A percentile compares a stretch with the other conserved stretches of the same genome.
Evolutionary conservation across 2,888 invertebrate species (phyloP).

Genomic region (Rhyacophila evoluta): DNA sequence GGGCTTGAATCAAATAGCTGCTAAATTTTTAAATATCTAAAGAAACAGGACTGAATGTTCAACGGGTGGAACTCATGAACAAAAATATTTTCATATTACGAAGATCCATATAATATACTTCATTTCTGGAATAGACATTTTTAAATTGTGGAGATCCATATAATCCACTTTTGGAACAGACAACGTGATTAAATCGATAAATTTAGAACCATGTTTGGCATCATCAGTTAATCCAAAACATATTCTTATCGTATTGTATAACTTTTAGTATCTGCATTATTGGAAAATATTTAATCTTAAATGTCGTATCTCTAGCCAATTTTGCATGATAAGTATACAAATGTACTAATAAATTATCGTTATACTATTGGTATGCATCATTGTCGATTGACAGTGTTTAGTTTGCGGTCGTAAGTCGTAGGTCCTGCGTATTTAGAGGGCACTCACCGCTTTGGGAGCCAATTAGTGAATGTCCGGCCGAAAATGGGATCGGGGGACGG

Average conservation of each 20-base stretch:
- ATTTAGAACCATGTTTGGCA: neutral
- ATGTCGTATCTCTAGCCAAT: neutral
- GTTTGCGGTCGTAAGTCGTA: neutral
- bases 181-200: too few relatives aligned
- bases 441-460: neutral
- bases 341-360: neutral
- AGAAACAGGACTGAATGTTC: too few relatives aligned
- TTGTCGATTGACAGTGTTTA: neutral
- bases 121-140: too few relatives aligned
- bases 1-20: too few relatives aligned
- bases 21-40: too few relatives aligned
- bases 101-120: too few relatives aligned
- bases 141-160: too few relatives aligned
- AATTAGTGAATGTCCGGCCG: neutral
- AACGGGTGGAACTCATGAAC: too few relatives aligned
- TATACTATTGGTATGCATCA: neutral
- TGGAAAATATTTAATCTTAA: neutral
- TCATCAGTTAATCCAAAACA: neutral
- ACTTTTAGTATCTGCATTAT: neutral
- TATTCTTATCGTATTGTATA: neutral
- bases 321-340: neutral
- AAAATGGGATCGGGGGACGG: neutral
- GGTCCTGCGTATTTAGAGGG: neutral
- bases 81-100: too few relatives aligned
- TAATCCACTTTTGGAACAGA: too few relatives aligned